A percentile compares a stretch with the other conserved stretches of the same genome.
Evolutionary conservation across 2,888 invertebrate species (phyloP).

Genomic region (Caenorhabditis parvicauda): DNA sequence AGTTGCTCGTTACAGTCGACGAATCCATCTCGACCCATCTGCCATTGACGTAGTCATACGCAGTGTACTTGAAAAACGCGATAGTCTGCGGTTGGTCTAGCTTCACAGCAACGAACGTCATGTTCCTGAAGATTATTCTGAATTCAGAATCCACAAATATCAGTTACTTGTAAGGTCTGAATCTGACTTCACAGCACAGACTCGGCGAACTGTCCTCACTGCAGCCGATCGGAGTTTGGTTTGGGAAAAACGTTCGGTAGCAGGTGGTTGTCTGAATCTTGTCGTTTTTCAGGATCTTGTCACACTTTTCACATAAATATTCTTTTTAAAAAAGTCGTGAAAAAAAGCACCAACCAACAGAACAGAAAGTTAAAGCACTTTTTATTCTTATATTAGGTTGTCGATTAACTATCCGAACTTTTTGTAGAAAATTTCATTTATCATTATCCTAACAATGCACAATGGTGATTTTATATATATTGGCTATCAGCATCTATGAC

Average conservation of each 20-base stretch:
- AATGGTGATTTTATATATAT: too few relatives aligned
- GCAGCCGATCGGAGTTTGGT: constrained; percentile 55
- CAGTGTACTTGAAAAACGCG: constrained; percentile 55
- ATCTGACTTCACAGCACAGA: constrained; percentile 56
- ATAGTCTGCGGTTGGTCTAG: constrained; percentile 54
- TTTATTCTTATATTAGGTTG: too few relatives aligned
- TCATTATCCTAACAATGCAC: too few relatives aligned
- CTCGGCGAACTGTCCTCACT: constrained; percentile 43
- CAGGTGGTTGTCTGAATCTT: constrained; percentile 37
- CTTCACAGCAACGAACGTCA: constrained; percentile 53
- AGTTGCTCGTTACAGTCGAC: constrained; percentile 44
- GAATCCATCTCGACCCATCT: constrained; percentile 55
- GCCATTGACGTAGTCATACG: constrained; percentile 50
- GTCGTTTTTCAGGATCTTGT: background rate
- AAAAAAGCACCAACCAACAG: background rate
- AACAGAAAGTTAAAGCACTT: background rate
- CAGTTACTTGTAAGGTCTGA: constrained; percentile 31
- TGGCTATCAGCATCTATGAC: too few relatives aligned
- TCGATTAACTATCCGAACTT: too few relatives aligned
- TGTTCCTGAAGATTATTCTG: constrained; percentile 25
- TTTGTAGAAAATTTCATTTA: too few relatives aligned
- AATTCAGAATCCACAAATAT: background rate
- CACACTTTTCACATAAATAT: background rate
- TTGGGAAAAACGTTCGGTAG: constrained; percentile 60
- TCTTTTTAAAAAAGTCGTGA: background rate